Evolutionary conservation across 2,888 invertebrate species (phyloP).

Genomic region (Maniola hyperantus): DNA sequence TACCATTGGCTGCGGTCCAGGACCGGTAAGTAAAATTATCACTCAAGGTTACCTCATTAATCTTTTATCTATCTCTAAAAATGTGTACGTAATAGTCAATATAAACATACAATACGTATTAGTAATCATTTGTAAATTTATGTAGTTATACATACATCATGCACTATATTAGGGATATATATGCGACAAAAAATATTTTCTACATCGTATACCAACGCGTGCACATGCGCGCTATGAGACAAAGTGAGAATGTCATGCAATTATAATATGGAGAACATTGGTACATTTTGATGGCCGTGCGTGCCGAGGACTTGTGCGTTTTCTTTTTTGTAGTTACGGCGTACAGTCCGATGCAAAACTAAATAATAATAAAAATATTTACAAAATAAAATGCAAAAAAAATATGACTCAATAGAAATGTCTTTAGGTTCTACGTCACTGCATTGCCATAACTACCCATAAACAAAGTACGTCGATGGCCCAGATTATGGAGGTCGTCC

Average conservation of each 20-base stretch:
- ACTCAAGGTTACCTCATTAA: conserved; percentile 43
- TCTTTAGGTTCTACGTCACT: conserved; percentile 24
- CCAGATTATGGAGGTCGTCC: conserved; percentile 65
- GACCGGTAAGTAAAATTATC: conserved; percentile 42
- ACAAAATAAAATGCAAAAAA: conserved; percentile 35
- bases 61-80: conserved; percentile 36
- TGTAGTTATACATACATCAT: conserved; percentile 21
- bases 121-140: conserved; percentile 22
- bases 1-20: conserved; percentile 41
- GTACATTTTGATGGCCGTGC: conserved; percentile 44
- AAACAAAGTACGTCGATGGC: conserved; percentile 56
- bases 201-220: background rate
- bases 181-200: conserved; percentile 4
- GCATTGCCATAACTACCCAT: conserved; percentile 70
- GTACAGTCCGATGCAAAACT: conserved; percentile 40
- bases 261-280: conserved; percentile 28
- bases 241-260: conserved; percentile 38
- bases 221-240: conserved; percentile 27
- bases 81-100: conserved; percentile 21
- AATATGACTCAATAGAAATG: background rate
- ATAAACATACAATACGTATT: conserved; percentile 23
- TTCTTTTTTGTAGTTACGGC: conserved; percentile 50
- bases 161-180: background rate
- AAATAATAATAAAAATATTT: conserved; percentile 46
- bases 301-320: conserved; percentile 50